Conservation (phyloP, 2,113 vertebrate species). For the Rhombomys opimus region DNA sequence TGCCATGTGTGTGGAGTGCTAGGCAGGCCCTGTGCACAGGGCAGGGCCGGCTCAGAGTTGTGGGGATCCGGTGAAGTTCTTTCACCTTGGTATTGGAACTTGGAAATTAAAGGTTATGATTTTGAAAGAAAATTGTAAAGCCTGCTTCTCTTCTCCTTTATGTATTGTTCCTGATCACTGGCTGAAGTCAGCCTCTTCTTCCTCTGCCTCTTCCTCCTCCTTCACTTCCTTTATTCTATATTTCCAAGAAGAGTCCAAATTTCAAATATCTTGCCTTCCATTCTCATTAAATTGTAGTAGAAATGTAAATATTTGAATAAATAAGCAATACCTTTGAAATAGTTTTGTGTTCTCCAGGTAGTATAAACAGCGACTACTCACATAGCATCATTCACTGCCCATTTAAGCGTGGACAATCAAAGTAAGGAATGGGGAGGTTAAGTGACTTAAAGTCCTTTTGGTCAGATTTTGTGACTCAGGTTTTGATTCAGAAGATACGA, state of each 20-base stretch:
- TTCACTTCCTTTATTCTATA: background rate
- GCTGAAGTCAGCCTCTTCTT: background rate
- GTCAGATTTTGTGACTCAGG: background rate
- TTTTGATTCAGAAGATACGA: slow-evolving; percentile 9
- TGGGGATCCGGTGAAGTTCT: background rate
- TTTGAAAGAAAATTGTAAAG: slow-evolving; percentile 48
- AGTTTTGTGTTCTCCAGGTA: background rate
- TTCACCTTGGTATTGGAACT: background rate
- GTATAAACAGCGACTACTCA: slow-evolving; percentile 30
- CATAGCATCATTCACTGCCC: background rate
- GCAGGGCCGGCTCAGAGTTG: too few relatives aligned
- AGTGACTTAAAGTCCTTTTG: background rate
- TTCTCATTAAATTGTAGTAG: slow-evolving; percentile 46
- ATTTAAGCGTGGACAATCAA: background rate
- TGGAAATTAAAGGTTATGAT: slow-evolving; percentile 26
- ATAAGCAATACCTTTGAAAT: slow-evolving; percentile 61
- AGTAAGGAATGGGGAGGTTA: background rate
- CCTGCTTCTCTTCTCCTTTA: background rate
- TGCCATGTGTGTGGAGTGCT: fast-evolving
- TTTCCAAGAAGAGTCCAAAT: slow-evolving; percentile 45
- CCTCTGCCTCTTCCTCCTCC: too few relatives aligned
- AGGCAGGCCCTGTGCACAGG: background rate
- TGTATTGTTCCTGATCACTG: background rate
- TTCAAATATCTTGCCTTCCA: slow-evolving; percentile 29
- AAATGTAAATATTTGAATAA: slow-evolving; percentile 68